These are phyloP conservation scores for Tonatia bakeri DNA, from an alignment of 2,113 vertebrate species.

Conservation along the genomic window DNA sequence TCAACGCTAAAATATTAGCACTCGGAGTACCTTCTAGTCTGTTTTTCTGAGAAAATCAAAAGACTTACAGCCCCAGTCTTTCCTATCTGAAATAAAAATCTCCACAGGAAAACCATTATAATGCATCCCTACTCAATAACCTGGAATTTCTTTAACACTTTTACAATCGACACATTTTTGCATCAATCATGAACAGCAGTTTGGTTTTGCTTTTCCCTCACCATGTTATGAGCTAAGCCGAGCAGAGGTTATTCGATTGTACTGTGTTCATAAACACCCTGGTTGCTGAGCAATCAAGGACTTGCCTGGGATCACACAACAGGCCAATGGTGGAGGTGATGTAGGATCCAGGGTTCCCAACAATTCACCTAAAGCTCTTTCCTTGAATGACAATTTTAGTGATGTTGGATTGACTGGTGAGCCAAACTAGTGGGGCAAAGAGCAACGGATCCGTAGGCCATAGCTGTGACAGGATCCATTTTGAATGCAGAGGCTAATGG, in stretches of 20 bases:
- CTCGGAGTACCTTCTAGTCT: not conserved
- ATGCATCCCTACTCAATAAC: conserved; percentile 24
- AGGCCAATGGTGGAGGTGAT: not conserved
- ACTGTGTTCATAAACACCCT: not conserved
- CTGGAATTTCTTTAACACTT: conserved; percentile 27
- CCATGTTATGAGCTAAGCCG: not conserved
- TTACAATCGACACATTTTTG: not conserved
- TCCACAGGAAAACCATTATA: not conserved
- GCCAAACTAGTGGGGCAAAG: not conserved
- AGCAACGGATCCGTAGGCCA: not conserved
- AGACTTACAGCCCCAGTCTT: conserved; percentile 9
- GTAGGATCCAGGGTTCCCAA: not conserved
- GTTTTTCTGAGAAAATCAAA: conserved; percentile 44
- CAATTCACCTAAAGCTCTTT: not conserved
- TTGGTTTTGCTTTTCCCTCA: conserved; percentile 13
- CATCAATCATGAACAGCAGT: not conserved
- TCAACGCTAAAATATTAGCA: not conserved
- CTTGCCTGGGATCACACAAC: not conserved
- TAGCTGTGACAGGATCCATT: not conserved
- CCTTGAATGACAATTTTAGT: not conserved
- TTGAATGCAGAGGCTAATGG: not conserved
- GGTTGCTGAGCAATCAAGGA: not conserved
- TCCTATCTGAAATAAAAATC: conserved; percentile 60
- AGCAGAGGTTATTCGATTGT: not conserved
- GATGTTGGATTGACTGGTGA: not conserved